Base-by-base conservation (phyloP, 2,797 vertebrate species). In the Vespertilio murinus region DNA sequence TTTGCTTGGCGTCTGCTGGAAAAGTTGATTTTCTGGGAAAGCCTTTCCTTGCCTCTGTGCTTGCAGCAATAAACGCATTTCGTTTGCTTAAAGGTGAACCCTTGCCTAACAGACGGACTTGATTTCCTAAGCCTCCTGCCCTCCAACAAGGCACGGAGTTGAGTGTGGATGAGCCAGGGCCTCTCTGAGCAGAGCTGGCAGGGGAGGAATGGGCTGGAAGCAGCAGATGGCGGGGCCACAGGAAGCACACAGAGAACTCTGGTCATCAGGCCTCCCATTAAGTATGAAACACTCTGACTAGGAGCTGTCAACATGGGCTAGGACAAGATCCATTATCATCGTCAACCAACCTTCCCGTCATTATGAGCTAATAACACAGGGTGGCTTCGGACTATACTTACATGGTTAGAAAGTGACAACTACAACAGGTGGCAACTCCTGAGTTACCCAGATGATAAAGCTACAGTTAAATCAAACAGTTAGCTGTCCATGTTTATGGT, bases 1-100 rank as follows among this genome's bases (percentile, higher is more conserved):
- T 42, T 56, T 52, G 67, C 70, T 78, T 59, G 90, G 90, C 49
- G 30, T 4, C 4, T 8, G 38, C 3, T 28, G 13, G 88, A 67
- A 69, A 56, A 38, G n/a, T 10, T 5, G 33, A 45, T 61, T 82
- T 95, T 87, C 93, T 75, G 84, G 86, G 83, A 94, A 85, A 59
- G 75, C 45, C 77, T 91, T 52, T 38, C 54, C 56, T 14, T 13
- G 59, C 30, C 52, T 82, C 64, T 64, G 64, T 20, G 56, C 52
- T 88, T 84, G 52, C 6, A 33, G 83, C 78, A 61, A 40, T 14
- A n/a, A 75, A 54, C 0, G 13, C 74, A 8, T 25, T 61, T 74
- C n/a, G 9, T 47, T 16, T 23, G 14, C 74, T 38, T 52, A 28
- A 47, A 73, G 8, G 35, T 0, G 42, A 77, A 49, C 0, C 3